Evolutionary conservation across 2,888 invertebrate species (phyloP).

Genomic region (Ectropis crepuscularia): DNA sequence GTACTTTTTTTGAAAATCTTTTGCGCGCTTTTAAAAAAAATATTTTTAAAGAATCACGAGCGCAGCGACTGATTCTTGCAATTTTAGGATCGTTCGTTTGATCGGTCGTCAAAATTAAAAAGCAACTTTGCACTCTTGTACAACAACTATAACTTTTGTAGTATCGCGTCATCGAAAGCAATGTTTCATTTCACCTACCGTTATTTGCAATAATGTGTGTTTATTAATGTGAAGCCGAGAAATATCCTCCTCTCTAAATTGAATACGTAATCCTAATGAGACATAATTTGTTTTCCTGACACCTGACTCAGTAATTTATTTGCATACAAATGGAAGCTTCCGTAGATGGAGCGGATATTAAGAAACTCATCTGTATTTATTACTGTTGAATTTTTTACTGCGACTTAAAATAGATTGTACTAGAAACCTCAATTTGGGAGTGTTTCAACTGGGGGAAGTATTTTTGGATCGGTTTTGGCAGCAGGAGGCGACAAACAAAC

Average conservation of each 20-base stretch:
- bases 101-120: no score
- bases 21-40: no score
- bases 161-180: not conserved
- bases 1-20: no score
- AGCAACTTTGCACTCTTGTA: no score
- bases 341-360: slow-evolving; percentile 34
- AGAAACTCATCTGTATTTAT: slow-evolving; percentile 27
- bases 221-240: not conserved
- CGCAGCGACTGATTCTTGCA: no score
- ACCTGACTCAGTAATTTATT: slow-evolving; percentile 39
- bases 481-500: slow-evolving; percentile 32
- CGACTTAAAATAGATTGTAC: slow-evolving; percentile 19
- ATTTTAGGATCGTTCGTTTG: no score
- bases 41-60: no score
- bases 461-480: slow-evolving; percentile 40
- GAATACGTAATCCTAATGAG: slow-evolving; percentile 20
- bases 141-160: no score
- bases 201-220: no score
- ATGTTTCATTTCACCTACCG: not conserved
- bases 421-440: slow-evolving; percentile 16
- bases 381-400: slow-evolving; percentile 17
- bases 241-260: slow-evolving; percentile 25
- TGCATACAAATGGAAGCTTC: slow-evolving; percentile 31
- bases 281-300: slow-evolving; percentile 33
- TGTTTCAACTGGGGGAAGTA: slow-evolving; percentile 22